A percentile compares a stretch with the other conserved stretches of the same genome.
Conservation (phyloP, 1,140 invertebrate genomes). For the Fopius arisanus region DNA sequence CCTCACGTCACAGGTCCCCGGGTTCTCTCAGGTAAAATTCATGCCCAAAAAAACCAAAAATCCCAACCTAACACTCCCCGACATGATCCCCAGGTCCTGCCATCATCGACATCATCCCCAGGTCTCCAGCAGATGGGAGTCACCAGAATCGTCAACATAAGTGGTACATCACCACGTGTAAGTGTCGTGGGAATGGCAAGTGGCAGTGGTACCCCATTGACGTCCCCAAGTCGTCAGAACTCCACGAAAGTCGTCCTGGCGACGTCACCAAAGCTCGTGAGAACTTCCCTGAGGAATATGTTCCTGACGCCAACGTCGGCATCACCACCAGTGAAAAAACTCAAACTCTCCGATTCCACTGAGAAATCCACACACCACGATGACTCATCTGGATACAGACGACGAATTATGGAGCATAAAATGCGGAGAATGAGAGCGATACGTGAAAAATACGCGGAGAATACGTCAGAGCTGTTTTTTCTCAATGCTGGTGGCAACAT, state of each 20-base stretch:
- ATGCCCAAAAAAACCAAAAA: background rate
- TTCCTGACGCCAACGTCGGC: slow-evolving; percentile 52
- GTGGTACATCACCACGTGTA: slow-evolving; percentile 50
- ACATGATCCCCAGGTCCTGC: slow-evolving; percentile 57
- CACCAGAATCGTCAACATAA: slow-evolving; percentile 61
- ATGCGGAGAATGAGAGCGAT: slow-evolving; percentile 56
- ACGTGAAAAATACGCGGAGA: slow-evolving; percentile 76
- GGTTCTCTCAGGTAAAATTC: slow-evolving; percentile 56
- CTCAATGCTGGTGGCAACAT: slow-evolving; percentile 85
- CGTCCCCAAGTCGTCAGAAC: slow-evolving; percentile 51
- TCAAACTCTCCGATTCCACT: slow-evolving; percentile 53
- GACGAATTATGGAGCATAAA: slow-evolving; percentile 63
- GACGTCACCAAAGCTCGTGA: slow-evolving; percentile 57
- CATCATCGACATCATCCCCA: slow-evolving; percentile 50
- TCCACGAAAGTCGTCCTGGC: slow-evolving; percentile 59
- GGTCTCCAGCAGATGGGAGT: slow-evolving; percentile 59
- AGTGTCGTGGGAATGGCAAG: slow-evolving; percentile 51
- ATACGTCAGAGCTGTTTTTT: slow-evolving; percentile 84
- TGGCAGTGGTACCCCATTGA: slow-evolving; percentile 48
- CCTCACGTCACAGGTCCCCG: slow-evolving; percentile 63
- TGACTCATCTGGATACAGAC: slow-evolving; percentile 51
- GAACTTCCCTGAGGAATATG: slow-evolving; percentile 55
- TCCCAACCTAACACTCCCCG: no score
- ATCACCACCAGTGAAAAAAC: slow-evolving; percentile 55
- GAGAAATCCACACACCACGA: slow-evolving; percentile 48